Percentiles rank a stretch among this genome's conserved stretches.
phyloP scores from a whole-genome alignment of 2,113 vertebrate species.

The Platycercus adscitus region DNA sequence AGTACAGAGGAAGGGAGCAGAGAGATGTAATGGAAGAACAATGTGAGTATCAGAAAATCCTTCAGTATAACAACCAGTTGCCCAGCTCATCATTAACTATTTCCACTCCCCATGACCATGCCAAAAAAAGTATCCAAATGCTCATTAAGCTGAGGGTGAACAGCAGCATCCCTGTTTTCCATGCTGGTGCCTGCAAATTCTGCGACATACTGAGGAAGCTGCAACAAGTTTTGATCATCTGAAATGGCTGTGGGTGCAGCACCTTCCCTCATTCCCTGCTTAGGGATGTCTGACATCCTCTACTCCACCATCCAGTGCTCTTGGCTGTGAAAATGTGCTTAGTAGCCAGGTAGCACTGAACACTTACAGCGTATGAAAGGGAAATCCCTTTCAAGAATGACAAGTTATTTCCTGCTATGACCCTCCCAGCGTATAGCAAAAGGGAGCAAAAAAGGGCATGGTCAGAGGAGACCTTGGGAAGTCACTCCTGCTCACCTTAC shows the following conservation, averaged over 20 bases:
- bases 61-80: neutral
- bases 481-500: neutral
- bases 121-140: neutral
- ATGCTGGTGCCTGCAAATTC: neutral
- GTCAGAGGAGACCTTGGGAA: neutral
- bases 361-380: fast-evolving
- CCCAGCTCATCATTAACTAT: neutral
- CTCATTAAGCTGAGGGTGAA: neutral
- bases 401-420: neutral
- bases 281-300: neutral
- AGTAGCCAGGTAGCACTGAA: neutral
- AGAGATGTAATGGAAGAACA: neutral
- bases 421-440: neutral
- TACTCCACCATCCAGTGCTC: neutral
- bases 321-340: neutral
- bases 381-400: neutral
- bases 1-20: neutral
- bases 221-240: constrained; percentile 22
- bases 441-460: neutral
- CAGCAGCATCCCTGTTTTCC: neutral
- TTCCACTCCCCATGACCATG: neutral
- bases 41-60: neutral
- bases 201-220: neutral
- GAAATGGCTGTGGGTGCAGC: neutral
- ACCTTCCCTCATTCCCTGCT: neutral